These are phyloP conservation scores for Papilio gigon DNA, from an alignment of 2,888 invertebrate species.

Conservation along the genomic window DNA sequence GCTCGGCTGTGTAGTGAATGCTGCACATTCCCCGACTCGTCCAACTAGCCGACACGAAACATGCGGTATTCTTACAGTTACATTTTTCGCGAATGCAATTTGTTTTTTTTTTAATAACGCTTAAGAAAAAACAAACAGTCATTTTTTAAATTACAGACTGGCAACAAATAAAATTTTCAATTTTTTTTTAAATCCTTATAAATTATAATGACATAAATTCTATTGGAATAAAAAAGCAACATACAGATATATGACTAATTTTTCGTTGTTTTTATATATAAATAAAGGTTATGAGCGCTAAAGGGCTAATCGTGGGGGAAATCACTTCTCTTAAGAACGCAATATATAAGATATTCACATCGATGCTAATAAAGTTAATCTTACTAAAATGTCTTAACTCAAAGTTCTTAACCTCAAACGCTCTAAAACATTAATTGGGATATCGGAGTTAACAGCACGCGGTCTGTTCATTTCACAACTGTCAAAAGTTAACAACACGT, in stretches of 20 bases:
- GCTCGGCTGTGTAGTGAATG: background rate
- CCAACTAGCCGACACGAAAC: background rate
- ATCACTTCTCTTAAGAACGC: too few relatives aligned
- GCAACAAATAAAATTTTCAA: too few relatives aligned
- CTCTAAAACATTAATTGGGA: constrained; percentile 22
- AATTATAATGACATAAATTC: too few relatives aligned
- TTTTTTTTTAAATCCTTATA: too few relatives aligned
- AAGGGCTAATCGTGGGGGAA: too few relatives aligned
- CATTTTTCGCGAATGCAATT: constrained; percentile 14
- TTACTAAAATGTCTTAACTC: background rate
- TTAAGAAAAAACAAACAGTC: background rate
- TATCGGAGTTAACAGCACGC: background rate
- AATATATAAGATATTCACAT: too few relatives aligned
- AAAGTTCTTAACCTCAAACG: constrained; percentile 6
- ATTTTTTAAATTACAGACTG: too few relatives aligned
- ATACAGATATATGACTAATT: too few relatives aligned
- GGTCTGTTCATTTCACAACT: constrained; percentile 25
- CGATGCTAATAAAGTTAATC: constrained; percentile 1
- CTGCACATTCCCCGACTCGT: background rate
- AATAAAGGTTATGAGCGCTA: too few relatives aligned
- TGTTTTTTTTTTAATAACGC: constrained; percentile 9
- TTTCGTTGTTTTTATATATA: too few relatives aligned
- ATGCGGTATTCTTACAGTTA: background rate
- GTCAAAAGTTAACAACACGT: constrained; percentile 33
- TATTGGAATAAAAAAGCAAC: too few relatives aligned